A percentile compares a stretch with the other conserved stretches of the same genome.
Evolutionary conservation across 1,140 invertebrate species (phyloP).

Genomic region (Lysiphlebus fabarum): DNA sequence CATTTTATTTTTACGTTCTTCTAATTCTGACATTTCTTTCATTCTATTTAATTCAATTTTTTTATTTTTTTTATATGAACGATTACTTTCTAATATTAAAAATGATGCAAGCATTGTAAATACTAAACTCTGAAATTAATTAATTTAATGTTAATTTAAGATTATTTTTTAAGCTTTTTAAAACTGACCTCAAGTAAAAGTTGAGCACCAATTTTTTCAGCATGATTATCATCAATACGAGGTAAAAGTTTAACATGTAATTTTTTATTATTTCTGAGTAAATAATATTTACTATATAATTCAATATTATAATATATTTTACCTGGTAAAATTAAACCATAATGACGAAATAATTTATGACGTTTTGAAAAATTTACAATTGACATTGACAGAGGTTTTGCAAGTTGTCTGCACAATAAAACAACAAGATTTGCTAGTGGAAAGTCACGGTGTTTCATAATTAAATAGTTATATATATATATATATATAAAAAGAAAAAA

Average conservation of each 20-base stretch:
- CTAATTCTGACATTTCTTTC: conserved; percentile 16
- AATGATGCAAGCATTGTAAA: conserved; percentile 20
- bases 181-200: conserved; percentile 33
- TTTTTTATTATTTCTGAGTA: conserved; percentile 10
- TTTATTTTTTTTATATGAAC: conserved; percentile 17
- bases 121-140: conserved; percentile 13
- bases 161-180: not conserved
- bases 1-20: conserved; percentile 20
- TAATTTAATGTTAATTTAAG: too few relatives aligned
- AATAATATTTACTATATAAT: conserved; percentile 3
- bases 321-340: conserved; percentile 28
- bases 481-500: not conserved
- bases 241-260: conserved; percentile 9
- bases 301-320: conserved; percentile 28
- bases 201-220: conserved; percentile 28
- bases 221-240: conserved; percentile 25
- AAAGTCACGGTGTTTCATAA: conserved; percentile 20
- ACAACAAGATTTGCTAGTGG: conserved; percentile 21
- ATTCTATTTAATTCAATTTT: conserved; percentile 15
- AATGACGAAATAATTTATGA: conserved; percentile 27
- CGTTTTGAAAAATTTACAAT: conserved; percentile 30
- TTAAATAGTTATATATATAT: not conserved
- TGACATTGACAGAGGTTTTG: conserved; percentile 29
- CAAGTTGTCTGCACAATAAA: conserved; percentile 29
- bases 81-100: conserved; percentile 18